Conservation (phyloP, 1,140 invertebrate genomes). For the Drosophila mayri region DNA sequence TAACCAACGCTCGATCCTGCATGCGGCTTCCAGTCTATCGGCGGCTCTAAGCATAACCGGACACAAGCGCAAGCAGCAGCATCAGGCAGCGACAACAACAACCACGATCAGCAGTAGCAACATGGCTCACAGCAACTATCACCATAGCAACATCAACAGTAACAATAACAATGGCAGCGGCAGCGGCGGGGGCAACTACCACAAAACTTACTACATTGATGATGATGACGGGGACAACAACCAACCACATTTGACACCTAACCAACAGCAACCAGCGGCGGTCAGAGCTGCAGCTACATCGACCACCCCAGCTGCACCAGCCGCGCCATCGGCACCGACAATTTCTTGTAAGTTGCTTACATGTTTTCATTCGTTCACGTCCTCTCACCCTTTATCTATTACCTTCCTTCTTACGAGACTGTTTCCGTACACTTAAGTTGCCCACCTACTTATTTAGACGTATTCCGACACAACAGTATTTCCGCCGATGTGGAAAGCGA, state of each 20-base stretch:
- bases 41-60: slow-evolving; percentile 76
- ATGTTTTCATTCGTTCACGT: slow-evolving; percentile 44
- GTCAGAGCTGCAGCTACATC: slow-evolving; percentile 41
- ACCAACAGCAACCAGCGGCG: slow-evolving; percentile 30
- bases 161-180: slow-evolving; percentile 13
- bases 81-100: slow-evolving; percentile 39
- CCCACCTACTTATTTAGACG: slow-evolving; percentile 31
- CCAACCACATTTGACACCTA: slow-evolving; percentile 53
- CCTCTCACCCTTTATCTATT: slow-evolving; percentile 11
- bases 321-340: slow-evolving; percentile 66
- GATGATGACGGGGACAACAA: slow-evolving; percentile 54
- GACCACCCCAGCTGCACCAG: slow-evolving; percentile 43
- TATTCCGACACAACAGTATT: slow-evolving; percentile 36
- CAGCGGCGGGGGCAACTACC: slow-evolving; percentile 34
- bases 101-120: slow-evolving; percentile 39
- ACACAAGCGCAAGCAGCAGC: slow-evolving; percentile 65
- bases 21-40: slow-evolving; percentile 69
- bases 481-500: slow-evolving; percentile 23
- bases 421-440: slow-evolving; percentile 40
- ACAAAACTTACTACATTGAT: slow-evolving; percentile 68
- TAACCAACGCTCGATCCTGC: slow-evolving; percentile 74
- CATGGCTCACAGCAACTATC: slow-evolving; percentile 33
- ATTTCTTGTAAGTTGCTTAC: slow-evolving; percentile 84
- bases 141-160: slow-evolving; percentile 26
- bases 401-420: slow-evolving; percentile 52